Conservation (phyloP, 2,113 vertebrate genomes). For the Naja naja region DNA sequence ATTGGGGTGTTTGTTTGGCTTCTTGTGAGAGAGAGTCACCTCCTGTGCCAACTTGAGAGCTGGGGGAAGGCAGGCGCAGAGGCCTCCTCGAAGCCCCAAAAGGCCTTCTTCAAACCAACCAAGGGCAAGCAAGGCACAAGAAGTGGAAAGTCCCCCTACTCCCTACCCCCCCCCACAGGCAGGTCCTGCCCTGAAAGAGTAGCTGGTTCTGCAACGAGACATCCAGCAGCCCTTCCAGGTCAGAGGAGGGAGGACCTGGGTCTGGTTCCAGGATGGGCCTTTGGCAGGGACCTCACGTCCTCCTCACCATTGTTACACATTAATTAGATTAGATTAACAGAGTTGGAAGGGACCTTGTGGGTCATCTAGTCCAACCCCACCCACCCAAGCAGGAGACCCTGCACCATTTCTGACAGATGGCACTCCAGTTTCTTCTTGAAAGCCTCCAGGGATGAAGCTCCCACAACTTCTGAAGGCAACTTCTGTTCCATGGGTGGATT, state of each 20-base stretch:
- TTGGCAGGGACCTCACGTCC: neutral
- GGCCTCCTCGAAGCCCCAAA: neutral
- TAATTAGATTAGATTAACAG: no score
- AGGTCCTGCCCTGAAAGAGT: neutral
- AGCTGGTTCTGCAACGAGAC: neutral
- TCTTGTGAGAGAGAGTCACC: no score
- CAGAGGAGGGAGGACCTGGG: neutral
- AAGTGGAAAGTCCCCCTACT: neutral
- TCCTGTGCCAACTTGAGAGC: neutral
- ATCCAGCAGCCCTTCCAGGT: neutral
- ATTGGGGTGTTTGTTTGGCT: neutral
- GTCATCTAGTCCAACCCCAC: no score
- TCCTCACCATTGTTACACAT: neutral
- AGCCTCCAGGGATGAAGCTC: no score
- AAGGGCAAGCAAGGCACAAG: neutral
- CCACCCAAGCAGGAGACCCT: no score
- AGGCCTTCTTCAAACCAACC: neutral
- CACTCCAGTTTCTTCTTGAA: no score
- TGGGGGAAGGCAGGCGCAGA: neutral
- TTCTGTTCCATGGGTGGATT: no score
- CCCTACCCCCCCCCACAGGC: neutral
- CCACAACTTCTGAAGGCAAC: no score
- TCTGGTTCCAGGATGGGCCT: neutral
- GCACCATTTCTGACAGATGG: no score
- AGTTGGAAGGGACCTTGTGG: no score